Percentiles rank a stretch among this genome's conserved stretches.
These are phyloP conservation scores for Tragelaphus buxtoni DNA, from an alignment of 2,113 vertebrate species.

Conservation along the genomic window DNA sequence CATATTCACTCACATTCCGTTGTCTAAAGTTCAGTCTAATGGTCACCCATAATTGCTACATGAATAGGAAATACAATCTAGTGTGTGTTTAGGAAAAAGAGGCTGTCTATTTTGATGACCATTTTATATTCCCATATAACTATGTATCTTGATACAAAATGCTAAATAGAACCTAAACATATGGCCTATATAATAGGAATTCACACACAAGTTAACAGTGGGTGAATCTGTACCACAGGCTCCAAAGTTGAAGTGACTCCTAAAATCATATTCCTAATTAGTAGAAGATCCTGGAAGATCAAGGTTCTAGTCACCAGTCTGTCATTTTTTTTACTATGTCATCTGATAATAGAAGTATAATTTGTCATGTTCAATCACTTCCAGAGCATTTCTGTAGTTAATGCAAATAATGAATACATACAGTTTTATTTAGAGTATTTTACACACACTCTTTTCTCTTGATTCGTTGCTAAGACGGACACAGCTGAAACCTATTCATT, in stretches of 20 bases:
- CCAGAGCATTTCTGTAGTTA: neutral
- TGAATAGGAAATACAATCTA: neutral
- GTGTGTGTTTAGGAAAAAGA: neutral
- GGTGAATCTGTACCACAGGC: neutral
- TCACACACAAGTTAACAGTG: neutral
- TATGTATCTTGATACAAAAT: neutral
- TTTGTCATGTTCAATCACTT: neutral
- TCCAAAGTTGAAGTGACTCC: neutral
- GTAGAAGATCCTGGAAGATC: neutral
- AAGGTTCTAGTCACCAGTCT: neutral
- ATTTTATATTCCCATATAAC: neutral
- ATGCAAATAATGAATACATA: neutral
- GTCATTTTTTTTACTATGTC: neutral
- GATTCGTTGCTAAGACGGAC: neutral
- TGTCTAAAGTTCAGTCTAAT: neutral
- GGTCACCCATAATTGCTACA: neutral
- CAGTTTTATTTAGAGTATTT: constrained; percentile 24
- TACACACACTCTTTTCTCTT: neutral
- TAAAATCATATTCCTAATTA: neutral
- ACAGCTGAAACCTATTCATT: neutral
- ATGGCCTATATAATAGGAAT: neutral
- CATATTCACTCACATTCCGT: neutral
- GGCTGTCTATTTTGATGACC: neutral
- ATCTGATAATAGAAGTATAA: neutral
- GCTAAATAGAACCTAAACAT: neutral